Conservation (phyloP, 2,113 vertebrate species). For the Pteronura brasiliensis region DNA sequence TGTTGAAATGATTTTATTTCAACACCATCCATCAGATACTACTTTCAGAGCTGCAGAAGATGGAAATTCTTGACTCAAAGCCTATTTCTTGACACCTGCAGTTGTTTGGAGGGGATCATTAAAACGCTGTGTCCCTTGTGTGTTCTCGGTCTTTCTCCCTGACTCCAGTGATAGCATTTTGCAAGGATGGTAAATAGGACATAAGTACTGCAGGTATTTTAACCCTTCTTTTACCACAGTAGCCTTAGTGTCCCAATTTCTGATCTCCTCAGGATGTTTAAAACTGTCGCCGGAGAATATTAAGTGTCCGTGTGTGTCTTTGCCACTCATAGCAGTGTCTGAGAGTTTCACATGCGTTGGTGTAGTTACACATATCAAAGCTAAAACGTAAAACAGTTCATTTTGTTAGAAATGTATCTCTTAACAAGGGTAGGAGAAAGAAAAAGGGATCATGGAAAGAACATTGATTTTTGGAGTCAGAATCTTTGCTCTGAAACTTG, state of each 20-base stretch:
- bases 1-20: conserved; percentile 36
- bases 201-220: conserved; percentile 44
- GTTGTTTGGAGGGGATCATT: neutral
- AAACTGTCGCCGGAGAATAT: neutral
- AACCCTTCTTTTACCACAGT: neutral
- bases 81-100: conserved; percentile 28
- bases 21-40: conserved; percentile 33
- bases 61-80: conserved; percentile 56
- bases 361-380: neutral
- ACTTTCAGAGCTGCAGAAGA: neutral
- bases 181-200: conserved; percentile 35
- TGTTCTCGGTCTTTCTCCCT: conserved; percentile 20
- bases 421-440: neutral
- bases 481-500: conserved; percentile 24
- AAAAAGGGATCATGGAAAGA: neutral
- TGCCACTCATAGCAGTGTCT: neutral
- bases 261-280: neutral
- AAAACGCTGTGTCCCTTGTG: conserved; percentile 58
- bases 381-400: neutral
- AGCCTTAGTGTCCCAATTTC: conserved; percentile 14
- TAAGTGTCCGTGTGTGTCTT: neutral
- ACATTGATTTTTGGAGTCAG: neutral
- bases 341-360: neutral
- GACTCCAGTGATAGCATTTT: conserved; percentile 62
- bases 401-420: neutral